Conservation (phyloP, 2,797 vertebrate species). For the Glyptemys insculpta region DNA sequence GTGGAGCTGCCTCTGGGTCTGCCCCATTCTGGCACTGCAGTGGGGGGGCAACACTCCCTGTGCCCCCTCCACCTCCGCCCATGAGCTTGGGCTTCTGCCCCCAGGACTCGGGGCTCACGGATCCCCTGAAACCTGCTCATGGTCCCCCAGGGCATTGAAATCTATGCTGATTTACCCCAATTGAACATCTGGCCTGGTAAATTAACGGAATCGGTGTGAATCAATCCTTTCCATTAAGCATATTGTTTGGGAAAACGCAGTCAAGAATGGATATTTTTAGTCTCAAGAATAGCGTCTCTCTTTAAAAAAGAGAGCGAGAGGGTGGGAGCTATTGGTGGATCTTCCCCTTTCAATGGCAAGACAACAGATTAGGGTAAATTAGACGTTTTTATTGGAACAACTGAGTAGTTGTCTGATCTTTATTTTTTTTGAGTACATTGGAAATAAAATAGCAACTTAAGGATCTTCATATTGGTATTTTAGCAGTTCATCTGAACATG, state of each 20-base stretch:
- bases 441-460: background rate
- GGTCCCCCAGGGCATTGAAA: background rate
- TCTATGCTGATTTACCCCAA: background rate
- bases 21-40: background rate
- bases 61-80: fast-evolving
- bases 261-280: background rate
- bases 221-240: background rate
- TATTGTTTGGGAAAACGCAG: background rate
- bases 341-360: background rate
- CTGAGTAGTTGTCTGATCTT: background rate
- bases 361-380: background rate
- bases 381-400: background rate
- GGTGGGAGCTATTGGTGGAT: background rate
- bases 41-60: background rate
- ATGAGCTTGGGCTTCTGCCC: too few species aligned
- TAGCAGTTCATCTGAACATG: background rate
- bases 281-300: background rate
- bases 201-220: background rate
- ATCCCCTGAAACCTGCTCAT: too few species aligned
- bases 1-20: background rate
- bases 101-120: too few species aligned
- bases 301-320: background rate
- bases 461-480: background rate
- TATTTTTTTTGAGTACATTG: background rate
- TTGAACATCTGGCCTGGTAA: background rate